phyloP scores from a whole-genome alignment of 2,113 vertebrate species.

The Aspidoscelis tigris region DNA sequence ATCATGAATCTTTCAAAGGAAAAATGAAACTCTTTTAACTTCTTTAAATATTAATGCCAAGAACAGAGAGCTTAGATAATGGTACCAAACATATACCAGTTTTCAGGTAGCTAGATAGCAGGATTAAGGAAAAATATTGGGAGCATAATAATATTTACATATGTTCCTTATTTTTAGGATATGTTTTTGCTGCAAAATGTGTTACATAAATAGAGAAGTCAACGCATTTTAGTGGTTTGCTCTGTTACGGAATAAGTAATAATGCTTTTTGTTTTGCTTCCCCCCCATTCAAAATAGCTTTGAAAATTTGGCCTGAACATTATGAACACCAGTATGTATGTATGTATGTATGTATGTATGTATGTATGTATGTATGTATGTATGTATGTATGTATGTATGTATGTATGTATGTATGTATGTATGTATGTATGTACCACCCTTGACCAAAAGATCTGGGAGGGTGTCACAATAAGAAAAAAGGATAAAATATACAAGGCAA shows the following conservation, averaged over 20 bases:
- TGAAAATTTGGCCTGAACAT: background rate
- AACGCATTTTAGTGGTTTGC: background rate
- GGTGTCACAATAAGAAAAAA: too few relatives aligned
- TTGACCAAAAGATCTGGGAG: too few relatives aligned
- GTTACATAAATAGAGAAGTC: background rate
- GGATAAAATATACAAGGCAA: too few relatives aligned
- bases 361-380: too few relatives aligned
- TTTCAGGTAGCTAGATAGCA: constrained; percentile 29
- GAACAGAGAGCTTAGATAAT: constrained; percentile 59
- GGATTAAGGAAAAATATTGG: constrained; percentile 4
- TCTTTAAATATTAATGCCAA: constrained; percentile 65
- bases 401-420: too few relatives aligned
- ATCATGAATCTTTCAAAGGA: constrained; percentile 62
- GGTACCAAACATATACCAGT: constrained; percentile 18
- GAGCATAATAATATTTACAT: constrained; percentile 12
- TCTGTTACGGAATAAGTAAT: background rate
- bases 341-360: too few relatives aligned
- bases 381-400: too few relatives aligned
- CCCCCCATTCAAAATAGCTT: background rate
- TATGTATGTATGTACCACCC: too few relatives aligned
- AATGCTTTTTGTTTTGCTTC: background rate
- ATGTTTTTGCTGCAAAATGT: background rate
- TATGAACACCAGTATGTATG: background rate
- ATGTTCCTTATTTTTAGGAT: background rate
- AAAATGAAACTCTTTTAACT: constrained; percentile 54